A percentile compares a stretch with the other conserved stretches of the same genome.
These are phyloP conservation scores for Drosophila leonis DNA, from an alignment of 2,888 invertebrate species.

Conservation along the genomic window DNA sequence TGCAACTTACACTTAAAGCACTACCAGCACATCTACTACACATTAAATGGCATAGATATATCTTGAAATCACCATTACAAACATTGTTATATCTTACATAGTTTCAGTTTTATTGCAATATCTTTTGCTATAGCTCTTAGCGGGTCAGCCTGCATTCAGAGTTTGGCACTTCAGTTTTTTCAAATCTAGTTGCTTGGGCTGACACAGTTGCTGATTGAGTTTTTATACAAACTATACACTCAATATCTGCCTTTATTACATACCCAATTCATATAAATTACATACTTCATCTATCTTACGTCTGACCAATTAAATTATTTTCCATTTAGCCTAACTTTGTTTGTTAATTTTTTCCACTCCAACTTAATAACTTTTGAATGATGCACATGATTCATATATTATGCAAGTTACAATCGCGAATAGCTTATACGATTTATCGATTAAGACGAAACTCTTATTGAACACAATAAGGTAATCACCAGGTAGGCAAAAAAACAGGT, in stretches of 20 bases:
- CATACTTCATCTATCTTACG: background rate
- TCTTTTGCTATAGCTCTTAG: background rate
- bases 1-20: background rate
- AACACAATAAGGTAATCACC: background rate
- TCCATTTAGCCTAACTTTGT: background rate
- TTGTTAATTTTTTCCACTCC: background rate
- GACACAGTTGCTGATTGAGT: background rate
- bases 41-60: too few species aligned
- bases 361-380: background rate
- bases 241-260: background rate
- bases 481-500: background rate
- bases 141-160: background rate
- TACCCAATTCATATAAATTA: background rate
- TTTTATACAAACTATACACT: background rate
- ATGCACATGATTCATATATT: background rate
- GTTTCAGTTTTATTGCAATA: background rate
- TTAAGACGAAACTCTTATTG: background rate
- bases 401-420: background rate
- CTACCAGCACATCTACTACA: background rate
- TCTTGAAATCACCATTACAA: background rate
- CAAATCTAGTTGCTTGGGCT: too few species aligned
- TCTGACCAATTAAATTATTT: background rate
- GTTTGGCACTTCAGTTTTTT: background rate
- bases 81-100: too few species aligned
- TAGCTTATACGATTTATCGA: background rate